Conservation (phyloP, 2,888 invertebrate genomes). For the Noctua janthe region DNA sequence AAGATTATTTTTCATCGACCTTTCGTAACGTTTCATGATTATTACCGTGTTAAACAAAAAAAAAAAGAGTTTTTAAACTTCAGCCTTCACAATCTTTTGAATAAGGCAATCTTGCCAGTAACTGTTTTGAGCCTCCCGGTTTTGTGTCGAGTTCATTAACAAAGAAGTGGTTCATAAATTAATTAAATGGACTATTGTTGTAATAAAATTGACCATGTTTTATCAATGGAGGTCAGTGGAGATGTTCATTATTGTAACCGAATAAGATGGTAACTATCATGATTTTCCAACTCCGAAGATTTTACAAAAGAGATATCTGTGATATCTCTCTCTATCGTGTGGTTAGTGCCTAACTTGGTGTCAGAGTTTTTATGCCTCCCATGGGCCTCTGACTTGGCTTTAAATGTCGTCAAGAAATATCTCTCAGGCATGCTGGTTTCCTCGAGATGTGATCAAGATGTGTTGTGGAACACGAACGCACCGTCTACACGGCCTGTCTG, state of each 20-base stretch:
- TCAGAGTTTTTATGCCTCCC: no score
- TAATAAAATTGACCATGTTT: neutral
- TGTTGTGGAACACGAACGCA: no score
- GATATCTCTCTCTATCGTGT: no score
- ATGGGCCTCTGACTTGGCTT: no score
- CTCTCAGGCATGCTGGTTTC: no score
- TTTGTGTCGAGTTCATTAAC: constrained; percentile 42
- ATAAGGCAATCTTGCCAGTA: constrained; percentile 35
- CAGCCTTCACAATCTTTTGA: constrained; percentile 31
- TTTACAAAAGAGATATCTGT: no score
- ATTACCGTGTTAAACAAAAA: constrained; percentile 34
- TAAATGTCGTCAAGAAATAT: no score
- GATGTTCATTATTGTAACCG: neutral
- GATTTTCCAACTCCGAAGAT: neutral
- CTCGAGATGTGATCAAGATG: no score
- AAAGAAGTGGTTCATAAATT: constrained; percentile 16
- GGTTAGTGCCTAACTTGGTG: no score
- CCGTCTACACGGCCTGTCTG: no score
- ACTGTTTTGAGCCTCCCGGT: constrained; percentile 26
- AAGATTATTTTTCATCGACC: constrained; percentile 24
- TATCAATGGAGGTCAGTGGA: neutral
- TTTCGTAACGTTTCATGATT: constrained; percentile 49
- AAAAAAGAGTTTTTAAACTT: constrained; percentile 35
- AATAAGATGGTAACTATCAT: neutral
- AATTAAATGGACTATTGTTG: constrained; percentile 1